Conservation (phyloP, 2,113 vertebrate species). For the Ptilonorhynchus violaceus region DNA sequence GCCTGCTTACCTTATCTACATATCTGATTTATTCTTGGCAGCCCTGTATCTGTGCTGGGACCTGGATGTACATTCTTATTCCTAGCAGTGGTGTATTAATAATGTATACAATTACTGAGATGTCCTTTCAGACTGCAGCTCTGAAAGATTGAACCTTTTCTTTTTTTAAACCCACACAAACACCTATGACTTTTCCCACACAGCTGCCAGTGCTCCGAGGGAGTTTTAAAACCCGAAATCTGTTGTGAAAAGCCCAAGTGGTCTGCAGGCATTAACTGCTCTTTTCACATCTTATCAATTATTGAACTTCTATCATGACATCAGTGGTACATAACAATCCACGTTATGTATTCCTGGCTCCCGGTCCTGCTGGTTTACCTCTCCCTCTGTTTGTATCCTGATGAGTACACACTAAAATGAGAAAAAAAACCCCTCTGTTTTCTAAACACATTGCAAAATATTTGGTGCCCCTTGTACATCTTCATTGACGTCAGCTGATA, state of each 20-base stretch:
- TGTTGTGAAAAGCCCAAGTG: background rate
- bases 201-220: background rate
- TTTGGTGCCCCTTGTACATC: conserved; percentile 33
- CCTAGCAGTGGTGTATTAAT: background rate
- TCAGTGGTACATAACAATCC: background rate
- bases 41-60: background rate
- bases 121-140: background rate
- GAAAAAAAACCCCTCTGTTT: background rate
- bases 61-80: background rate
- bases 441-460: conserved; percentile 29
- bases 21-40: conserved; percentile 48
- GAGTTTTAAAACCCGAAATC: background rate
- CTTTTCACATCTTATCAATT: background rate
- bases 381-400: background rate
- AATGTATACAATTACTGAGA: background rate
- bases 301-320: background rate
- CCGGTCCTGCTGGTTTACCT: background rate
- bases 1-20: conserved; percentile 22
- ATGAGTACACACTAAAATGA: background rate
- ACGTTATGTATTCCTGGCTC: background rate
- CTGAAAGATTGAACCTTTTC: background rate
- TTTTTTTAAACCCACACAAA: background rate
- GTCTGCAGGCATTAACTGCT: background rate
- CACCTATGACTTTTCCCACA: background rate
- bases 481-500: background rate